Conservation (phyloP, 2,797 vertebrate genomes). For the Phalanger gymnotis region DNA sequence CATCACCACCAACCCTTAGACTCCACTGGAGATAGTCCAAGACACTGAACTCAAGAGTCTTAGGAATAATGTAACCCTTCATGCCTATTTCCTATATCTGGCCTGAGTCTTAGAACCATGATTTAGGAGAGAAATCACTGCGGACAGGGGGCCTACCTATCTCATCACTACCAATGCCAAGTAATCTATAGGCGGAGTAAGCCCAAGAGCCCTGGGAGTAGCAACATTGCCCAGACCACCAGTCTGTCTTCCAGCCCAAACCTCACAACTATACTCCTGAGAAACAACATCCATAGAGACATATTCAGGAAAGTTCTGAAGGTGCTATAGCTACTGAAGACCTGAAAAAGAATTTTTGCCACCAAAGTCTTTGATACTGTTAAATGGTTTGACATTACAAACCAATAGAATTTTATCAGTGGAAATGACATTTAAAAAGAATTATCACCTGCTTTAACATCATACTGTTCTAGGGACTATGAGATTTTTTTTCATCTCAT, state of each 20-base stretch:
- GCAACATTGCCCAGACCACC: not conserved
- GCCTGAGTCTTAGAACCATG: not conserved
- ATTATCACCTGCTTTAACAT: not conserved
- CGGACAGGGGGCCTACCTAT: not conserved
- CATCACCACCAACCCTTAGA: not conserved
- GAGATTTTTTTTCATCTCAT: not conserved
- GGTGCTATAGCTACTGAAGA: not conserved
- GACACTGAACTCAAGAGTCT: not conserved
- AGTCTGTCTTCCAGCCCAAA: not conserved
- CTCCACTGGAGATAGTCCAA: not conserved
- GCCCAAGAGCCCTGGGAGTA: not conserved
- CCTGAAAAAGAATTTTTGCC: not conserved
- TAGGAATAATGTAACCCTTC: not conserved
- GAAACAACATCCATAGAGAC: not conserved
- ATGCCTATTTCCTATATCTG: not conserved
- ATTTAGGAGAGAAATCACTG: not conserved
- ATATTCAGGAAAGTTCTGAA: not conserved
- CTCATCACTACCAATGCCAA: not conserved
- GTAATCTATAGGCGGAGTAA: not conserved
- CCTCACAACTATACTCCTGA: not conserved
- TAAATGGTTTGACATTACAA: not conserved
- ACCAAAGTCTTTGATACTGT: not conserved
- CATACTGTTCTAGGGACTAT: no score
- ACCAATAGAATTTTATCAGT: not conserved
- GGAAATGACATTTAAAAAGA: not conserved